Evolutionary conservation across 1,140 invertebrate genomes (phyloP).

Genomic region (Rhopalosiphum padi): DNA sequence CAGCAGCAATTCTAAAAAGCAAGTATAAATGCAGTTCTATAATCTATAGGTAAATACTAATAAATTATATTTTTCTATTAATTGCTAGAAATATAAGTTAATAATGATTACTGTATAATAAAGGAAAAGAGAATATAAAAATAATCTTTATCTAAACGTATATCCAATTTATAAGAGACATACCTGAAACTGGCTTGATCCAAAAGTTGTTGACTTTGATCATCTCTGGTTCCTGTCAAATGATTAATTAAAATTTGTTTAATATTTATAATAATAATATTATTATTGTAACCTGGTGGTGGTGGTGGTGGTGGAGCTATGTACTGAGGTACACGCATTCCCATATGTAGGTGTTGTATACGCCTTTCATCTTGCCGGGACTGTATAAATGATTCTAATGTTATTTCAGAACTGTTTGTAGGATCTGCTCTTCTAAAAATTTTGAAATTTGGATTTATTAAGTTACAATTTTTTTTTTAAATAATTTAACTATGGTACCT

Average conservation of each 20-base stretch:
- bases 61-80: background rate
- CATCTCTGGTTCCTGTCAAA: slow-evolving; percentile 38
- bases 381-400: slow-evolving; percentile 78
- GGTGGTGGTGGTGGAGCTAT: slow-evolving; percentile 56
- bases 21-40: slow-evolving; percentile 14
- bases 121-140: background rate
- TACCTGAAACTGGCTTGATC: slow-evolving; percentile 45
- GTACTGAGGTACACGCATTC: slow-evolving; percentile 58
- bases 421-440: slow-evolving; percentile 18
- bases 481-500: slow-evolving; percentile 35
- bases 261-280: background rate
- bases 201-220: slow-evolving; percentile 46
- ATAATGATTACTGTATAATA: background rate
- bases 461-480: background rate
- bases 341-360: slow-evolving; percentile 52
- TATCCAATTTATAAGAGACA: background rate
- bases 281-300: background rate
- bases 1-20: slow-evolving; percentile 50
- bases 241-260: background rate
- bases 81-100: background rate
- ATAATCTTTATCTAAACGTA: background rate
- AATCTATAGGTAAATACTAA: background rate
- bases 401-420: slow-evolving; percentile 64
- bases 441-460: background rate
- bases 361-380: slow-evolving; percentile 73